phyloP scores from a whole-genome alignment of 2,113 vertebrate genomes.

The Rafetus swinhoei region DNA sequence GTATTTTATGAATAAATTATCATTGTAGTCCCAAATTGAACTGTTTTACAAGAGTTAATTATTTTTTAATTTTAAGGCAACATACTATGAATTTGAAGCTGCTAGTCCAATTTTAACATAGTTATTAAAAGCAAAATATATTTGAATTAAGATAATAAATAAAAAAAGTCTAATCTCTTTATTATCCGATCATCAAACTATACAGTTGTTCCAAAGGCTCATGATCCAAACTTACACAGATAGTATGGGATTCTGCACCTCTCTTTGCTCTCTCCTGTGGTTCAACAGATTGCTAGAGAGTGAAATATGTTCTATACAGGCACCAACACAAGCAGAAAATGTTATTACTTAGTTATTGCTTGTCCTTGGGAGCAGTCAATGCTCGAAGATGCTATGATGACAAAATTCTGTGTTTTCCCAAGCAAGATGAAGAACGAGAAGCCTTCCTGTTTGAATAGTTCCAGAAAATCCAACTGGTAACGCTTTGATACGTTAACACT shows the following conservation, averaged over 20 bases:
- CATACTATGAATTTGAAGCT: background rate
- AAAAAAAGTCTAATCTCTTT: background rate
- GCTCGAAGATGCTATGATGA: background rate
- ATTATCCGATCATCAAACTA: background rate
- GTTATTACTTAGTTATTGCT: slow-evolving; percentile 37
- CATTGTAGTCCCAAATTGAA: slow-evolving; percentile 10
- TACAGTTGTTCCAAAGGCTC: background rate
- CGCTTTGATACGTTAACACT: background rate
- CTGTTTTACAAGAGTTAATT: background rate
- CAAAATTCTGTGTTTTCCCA: background rate
- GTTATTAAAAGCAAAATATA: slow-evolving; percentile 21
- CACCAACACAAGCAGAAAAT: slow-evolving; percentile 51
- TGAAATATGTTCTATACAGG: slow-evolving; percentile 17
- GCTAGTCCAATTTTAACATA: slow-evolving; percentile 13
- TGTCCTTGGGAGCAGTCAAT: slow-evolving; percentile 32
- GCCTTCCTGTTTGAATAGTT: background rate
- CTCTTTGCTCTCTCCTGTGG: background rate
- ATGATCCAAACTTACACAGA: background rate
- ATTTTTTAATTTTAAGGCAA: background rate
- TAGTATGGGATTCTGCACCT: slow-evolving; percentile 12
- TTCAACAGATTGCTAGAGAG: slow-evolving; percentile 59
- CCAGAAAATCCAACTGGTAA: background rate
- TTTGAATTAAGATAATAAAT: slow-evolving; percentile 2
- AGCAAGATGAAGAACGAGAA: background rate
- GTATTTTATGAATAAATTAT: slow-evolving; percentile 40